Evolutionary conservation across 2,113 vertebrate species (phyloP).

Genomic region (Sorex fumeus): DNA sequence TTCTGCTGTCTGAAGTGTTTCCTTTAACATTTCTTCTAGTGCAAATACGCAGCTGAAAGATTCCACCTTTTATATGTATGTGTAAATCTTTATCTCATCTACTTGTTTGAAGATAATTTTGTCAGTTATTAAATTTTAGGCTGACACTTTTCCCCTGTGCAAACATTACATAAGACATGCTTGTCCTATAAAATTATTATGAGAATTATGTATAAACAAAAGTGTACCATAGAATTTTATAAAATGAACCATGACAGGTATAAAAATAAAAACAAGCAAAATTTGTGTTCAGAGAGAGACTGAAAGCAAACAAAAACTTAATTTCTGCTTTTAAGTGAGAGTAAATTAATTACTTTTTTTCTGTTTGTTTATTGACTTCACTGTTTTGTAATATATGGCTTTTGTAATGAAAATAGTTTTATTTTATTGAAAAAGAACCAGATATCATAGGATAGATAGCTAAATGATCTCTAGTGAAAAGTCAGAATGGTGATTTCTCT

Average conservation of each 20-base stretch:
- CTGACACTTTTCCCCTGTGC: not conserved
- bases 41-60: not conserved
- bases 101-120: not conserved
- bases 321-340: not conserved
- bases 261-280: not conserved
- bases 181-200: not conserved
- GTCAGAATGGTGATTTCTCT: not conserved
- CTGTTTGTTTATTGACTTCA: not conserved
- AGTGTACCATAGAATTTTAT: not conserved
- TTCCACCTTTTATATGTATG: not conserved
- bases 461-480: not conserved
- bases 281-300: not conserved
- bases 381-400: not conserved
- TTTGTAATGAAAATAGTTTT: not conserved
- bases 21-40: not conserved
- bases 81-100: not conserved
- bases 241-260: not conserved
- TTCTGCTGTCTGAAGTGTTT: not conserved
- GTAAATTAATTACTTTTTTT: not conserved
- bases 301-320: constrained; percentile 9
- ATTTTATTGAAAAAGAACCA: not conserved
- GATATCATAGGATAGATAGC: not conserved
- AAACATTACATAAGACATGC: not conserved
- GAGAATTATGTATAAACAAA: not conserved
- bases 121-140: not conserved